Percentiles rank a stretch among this genome's conserved stretches.
Conservation (phyloP, 1,140 invertebrate species). For the Nylanderia fulva region DNA sequence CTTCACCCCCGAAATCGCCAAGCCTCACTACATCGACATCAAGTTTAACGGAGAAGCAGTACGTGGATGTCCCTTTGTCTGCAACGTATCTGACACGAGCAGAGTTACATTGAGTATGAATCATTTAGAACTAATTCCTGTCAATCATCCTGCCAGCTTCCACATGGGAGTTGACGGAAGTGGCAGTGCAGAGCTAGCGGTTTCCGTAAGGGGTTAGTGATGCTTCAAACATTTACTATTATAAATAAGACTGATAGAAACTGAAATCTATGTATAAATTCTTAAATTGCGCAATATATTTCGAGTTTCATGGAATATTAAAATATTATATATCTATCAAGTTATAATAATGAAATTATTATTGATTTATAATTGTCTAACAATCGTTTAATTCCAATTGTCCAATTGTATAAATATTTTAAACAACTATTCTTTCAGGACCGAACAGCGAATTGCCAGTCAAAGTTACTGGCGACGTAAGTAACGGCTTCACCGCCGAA, state of each 20-base stretch:
- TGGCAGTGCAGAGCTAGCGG: slow-evolving; percentile 94
- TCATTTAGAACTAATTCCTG: slow-evolving; percentile 94
- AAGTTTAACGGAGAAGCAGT: slow-evolving; percentile 99
- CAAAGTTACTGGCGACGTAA: slow-evolving; percentile 95
- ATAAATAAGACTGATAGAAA: neutral
- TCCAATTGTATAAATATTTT: too few species aligned
- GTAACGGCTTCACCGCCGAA: slow-evolving; percentile 94
- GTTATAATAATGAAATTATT: neutral
- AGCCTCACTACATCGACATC: slow-evolving; percentile 98
- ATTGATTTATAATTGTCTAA: too few species aligned
- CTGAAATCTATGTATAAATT: neutral
- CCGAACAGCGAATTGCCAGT: slow-evolving; percentile 93
- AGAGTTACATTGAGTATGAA: slow-evolving; percentile 92
- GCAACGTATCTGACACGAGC: slow-evolving; percentile 92
- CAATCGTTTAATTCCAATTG: too few species aligned
- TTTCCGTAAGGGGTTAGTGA: slow-evolving; percentile 91
- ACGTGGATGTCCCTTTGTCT: slow-evolving; percentile 95
- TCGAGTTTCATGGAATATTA: neutral
- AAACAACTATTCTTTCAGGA: slow-evolving; percentile 80
- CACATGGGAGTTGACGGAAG: slow-evolving; percentile 95
- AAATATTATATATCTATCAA: neutral
- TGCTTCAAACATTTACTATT: neutral
- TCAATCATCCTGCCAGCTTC: slow-evolving; percentile 94
- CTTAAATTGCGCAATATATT: neutral
- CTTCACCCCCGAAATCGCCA: slow-evolving; percentile 96